Evolutionary conservation across 2,113 vertebrate species (phyloP).

Genomic region (Chelonoidis abingdonii): DNA sequence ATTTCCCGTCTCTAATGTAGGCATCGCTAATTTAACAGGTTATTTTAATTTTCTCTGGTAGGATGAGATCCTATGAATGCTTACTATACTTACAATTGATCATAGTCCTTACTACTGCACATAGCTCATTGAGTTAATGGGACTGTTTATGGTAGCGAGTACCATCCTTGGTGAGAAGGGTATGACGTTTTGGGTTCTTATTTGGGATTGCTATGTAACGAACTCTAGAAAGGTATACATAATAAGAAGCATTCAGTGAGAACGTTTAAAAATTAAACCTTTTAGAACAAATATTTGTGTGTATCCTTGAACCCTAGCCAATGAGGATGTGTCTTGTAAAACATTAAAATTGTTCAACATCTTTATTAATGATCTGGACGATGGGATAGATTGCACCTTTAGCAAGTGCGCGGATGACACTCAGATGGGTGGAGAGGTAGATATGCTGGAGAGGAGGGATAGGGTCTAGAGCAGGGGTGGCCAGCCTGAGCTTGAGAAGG

Average conservation of each 20-base stretch:
- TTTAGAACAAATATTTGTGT: neutral
- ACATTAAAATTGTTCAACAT: neutral
- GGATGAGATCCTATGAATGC: neutral
- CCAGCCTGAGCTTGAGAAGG: too few relatives aligned
- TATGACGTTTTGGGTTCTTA: neutral
- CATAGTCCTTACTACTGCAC: neutral
- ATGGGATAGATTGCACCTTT: too few relatives aligned
- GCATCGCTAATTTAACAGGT: neutral
- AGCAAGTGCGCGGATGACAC: too few relatives aligned
- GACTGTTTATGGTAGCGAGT: neutral
- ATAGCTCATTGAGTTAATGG: neutral
- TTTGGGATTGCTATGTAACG: neutral
- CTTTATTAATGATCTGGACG: too few relatives aligned
- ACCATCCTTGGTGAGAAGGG: neutral
- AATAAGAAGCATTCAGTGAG: neutral
- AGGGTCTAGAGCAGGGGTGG: too few relatives aligned
- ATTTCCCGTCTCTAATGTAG: neutral
- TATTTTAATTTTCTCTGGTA: neutral
- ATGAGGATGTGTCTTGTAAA: neutral
- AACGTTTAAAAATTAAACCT: neutral
- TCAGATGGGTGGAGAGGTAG: too few relatives aligned
- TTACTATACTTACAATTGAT: neutral
- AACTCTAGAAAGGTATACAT: neutral
- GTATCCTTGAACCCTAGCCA: neutral
- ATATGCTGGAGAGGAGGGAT: too few relatives aligned